Conservation (phyloP, 2,888 invertebrate genomes). For the Trichogramma evanescens region DNA sequence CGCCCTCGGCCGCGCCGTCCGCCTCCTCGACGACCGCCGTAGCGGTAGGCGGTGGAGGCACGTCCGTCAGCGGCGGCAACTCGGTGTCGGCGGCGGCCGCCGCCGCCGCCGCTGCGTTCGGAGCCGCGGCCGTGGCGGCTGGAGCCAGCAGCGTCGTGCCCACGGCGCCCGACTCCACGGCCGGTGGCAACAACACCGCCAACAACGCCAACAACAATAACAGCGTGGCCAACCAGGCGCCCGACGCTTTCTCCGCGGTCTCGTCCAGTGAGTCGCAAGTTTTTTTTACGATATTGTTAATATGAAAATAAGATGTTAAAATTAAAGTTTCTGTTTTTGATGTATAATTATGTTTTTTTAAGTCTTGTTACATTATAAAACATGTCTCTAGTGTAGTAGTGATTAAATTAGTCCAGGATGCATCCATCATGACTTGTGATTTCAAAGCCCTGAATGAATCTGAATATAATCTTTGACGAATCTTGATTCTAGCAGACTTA, state of each 20-base stretch:
- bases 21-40: constrained; percentile 32
- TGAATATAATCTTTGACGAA: too few species aligned
- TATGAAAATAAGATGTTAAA: too few species aligned
- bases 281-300: not conserved
- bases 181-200: constrained; percentile 34
- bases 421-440: too few species aligned
- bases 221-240: constrained; percentile 31
- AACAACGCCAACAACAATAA: constrained; percentile 33
- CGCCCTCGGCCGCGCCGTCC: constrained; percentile 32
- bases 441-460: too few species aligned
- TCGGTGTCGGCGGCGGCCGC: constrained; percentile 55
- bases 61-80: constrained; percentile 37
- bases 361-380: too few species aligned
- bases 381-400: too few species aligned
- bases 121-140: constrained; percentile 39
- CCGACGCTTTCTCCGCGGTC: constrained; percentile 43
- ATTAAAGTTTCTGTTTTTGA: too few species aligned
- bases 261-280: constrained; percentile 38
- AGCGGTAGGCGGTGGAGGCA: constrained; percentile 21
- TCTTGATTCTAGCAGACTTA: too few species aligned
- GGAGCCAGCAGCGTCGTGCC: constrained; percentile 30
- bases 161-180: constrained; percentile 42
- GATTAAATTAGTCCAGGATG: too few species aligned
- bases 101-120: constrained; percentile 37
- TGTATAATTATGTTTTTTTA: too few species aligned